phyloP scores from a whole-genome alignment of 2,113 vertebrate genomes.

The Tachuris rubrigastra region DNA sequence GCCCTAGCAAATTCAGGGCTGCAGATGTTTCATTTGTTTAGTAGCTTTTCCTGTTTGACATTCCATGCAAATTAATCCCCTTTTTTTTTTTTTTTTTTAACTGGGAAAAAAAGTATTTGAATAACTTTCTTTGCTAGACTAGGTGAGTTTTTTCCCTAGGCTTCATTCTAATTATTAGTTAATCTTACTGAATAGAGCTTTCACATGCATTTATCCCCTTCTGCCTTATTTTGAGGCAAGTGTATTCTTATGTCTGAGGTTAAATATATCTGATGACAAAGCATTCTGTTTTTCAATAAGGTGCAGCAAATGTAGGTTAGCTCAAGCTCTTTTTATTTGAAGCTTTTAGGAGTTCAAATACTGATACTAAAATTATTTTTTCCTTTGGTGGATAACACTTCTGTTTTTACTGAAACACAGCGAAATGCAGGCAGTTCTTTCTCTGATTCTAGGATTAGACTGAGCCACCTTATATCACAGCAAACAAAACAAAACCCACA shows the following conservation, averaged over 20 bases:
- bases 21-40: not conserved
- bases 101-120: not conserved
- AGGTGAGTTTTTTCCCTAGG: not conserved
- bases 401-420: not conserved
- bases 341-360: not conserved
- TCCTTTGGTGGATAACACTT: not conserved
- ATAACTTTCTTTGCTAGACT: not conserved
- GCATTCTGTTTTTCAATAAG: not conserved
- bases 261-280: not conserved
- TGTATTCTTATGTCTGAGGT: not conserved
- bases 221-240: not conserved
- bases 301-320: not conserved
- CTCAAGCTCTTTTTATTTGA: not conserved
- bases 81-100: not conserved
- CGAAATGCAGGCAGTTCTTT: not conserved
- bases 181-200: not conserved
- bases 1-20: not conserved
- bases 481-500: not conserved
- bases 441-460: not conserved
- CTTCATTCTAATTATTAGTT: not conserved
- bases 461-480: not conserved
- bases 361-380: not conserved
- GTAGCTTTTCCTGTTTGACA: not conserved
- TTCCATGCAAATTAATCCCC: not conserved
- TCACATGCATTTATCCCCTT: not conserved